Percentiles rank a stretch among this genome's conserved stretches.
Conservation (phyloP, 2,888 invertebrate genomes). For the Stenichneumon culpator region DNA sequence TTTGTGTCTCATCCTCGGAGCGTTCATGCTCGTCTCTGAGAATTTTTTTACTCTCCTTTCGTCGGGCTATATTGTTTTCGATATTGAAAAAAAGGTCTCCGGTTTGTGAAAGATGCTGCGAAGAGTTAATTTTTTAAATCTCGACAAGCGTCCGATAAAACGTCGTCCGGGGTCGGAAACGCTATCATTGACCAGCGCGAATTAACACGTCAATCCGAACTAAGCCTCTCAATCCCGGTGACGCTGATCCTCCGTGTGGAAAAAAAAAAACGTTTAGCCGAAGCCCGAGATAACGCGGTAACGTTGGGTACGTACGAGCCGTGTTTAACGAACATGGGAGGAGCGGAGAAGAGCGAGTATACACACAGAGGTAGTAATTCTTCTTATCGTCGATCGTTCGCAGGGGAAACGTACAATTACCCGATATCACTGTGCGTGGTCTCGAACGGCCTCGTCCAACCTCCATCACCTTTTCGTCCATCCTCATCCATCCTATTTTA, state of each 20-base stretch:
- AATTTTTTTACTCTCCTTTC: not conserved
- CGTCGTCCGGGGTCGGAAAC: conserved; percentile 1
- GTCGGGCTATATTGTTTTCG: not conserved
- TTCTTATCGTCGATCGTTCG: conserved; percentile 55
- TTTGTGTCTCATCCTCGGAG: not conserved
- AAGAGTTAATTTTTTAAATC: not conserved
- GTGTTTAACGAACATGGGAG: conserved; percentile 1
- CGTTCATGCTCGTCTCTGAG: not conserved
- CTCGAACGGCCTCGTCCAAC: not conserved
- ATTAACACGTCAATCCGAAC: conserved; percentile 31
- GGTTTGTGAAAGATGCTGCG: not conserved
- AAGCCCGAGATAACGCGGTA: conserved; percentile 6
- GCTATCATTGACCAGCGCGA: conserved; percentile 21
- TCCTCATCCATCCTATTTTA: not conserved
- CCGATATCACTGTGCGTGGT: conserved; percentile 36
- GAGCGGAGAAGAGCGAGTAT: conserved; percentile 9
- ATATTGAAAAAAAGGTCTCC: not conserved
- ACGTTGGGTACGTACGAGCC: not conserved
- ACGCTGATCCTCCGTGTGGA: conserved; percentile 4
- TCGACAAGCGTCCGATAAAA: not conserved
- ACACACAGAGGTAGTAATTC: conserved; percentile 46
- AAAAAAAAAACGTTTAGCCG: conserved; percentile 24
- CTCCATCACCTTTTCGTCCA: conserved; percentile 16
- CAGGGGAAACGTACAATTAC: conserved; percentile 47
- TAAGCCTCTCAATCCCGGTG: conserved; percentile 18